Percentiles rank a stretch among this genome's conserved stretches.
Conservation (phyloP, 2,888 invertebrate genomes). For the Rhabditoides inermis region DNA sequence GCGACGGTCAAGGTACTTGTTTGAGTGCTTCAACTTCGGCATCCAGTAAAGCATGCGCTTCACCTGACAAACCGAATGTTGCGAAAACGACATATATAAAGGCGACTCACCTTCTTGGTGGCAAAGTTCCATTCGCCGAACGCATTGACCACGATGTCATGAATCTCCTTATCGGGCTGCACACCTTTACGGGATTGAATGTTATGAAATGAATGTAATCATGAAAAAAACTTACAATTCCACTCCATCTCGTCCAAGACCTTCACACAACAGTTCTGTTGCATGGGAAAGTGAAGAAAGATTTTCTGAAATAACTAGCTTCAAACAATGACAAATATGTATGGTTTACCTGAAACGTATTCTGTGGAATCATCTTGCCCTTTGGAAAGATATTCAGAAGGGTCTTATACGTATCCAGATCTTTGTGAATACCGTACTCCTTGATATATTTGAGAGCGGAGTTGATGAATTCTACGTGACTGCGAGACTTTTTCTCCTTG, state of each 20-base stretch:
- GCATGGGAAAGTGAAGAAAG: conserved; percentile 86
- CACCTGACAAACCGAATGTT: too few species aligned
- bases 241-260: conserved; percentile 88
- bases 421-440: conserved; percentile 78
- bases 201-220: conserved; percentile 3
- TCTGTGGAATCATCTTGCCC: conserved; percentile 74
- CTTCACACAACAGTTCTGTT: conserved; percentile 85
- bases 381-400: conserved; percentile 58
- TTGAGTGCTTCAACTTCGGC: conserved; percentile 82
- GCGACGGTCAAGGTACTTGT: conserved; percentile 71
- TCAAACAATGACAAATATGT: not conserved
- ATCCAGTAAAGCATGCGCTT: conserved; percentile 63
- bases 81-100: too few species aligned
- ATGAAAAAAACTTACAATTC: conserved; percentile 61
- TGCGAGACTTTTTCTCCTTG: conserved; percentile 66
- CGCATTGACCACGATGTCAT: conserved; percentile 70
- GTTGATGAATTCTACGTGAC: conserved; percentile 88
- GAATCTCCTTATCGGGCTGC: conserved; percentile 81
- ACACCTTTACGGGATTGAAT: conserved; percentile 61
- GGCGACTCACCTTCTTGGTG: conserved; percentile 46
- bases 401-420: conserved; percentile 55
- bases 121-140: conserved; percentile 70
- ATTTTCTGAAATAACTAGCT: conserved; percentile 69
- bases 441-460: conserved; percentile 79
- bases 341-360: conserved; percentile 54